phyloP scores from a whole-genome alignment of 2,888 invertebrate genomes.

The Hylaea fasciaria region DNA sequence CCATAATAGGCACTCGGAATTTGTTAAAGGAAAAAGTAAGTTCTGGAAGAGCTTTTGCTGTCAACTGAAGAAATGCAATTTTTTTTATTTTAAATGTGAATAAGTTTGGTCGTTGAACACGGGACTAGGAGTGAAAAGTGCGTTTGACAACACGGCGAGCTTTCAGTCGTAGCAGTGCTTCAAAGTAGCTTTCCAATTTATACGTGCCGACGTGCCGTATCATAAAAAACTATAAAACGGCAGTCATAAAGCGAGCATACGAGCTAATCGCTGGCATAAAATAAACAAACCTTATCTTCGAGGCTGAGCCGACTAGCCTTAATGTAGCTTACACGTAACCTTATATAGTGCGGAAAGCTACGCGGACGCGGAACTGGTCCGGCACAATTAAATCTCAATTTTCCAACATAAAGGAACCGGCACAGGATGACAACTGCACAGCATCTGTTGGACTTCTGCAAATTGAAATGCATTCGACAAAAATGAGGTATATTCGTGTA shows the following conservation, averaged over 20 bases:
- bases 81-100: too few species aligned
- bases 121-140: background rate
- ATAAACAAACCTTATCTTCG: conserved; percentile 77
- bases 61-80: conserved; percentile 5
- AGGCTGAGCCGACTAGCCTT: conserved; percentile 53
- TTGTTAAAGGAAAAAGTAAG: conserved; percentile 93
- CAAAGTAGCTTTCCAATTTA: background rate
- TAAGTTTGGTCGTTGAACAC: too few species aligned
- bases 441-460: too few species aligned
- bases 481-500: too few species aligned
- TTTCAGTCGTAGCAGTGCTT: background rate
- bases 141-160: background rate
- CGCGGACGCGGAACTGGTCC: conserved; percentile 52
- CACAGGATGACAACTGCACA: background rate
- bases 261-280: conserved; percentile 66
- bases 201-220: background rate
- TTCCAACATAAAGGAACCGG: conserved; percentile 3
- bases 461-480: too few species aligned
- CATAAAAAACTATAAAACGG: conserved; percentile 47
- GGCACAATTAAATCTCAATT: conserved; percentile 55
- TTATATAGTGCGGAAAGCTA: conserved; percentile 68
- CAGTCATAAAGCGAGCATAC: conserved; percentile 51
- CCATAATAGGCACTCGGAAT: conserved; percentile 85
- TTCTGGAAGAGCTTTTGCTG: conserved; percentile 47
- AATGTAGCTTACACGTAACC: too few species aligned